Evolutionary conservation across 2,888 invertebrate genomes (phyloP), one percentile per base, ranked within the genome.

Genomic region (Caenorhabditis becei): DNA sequence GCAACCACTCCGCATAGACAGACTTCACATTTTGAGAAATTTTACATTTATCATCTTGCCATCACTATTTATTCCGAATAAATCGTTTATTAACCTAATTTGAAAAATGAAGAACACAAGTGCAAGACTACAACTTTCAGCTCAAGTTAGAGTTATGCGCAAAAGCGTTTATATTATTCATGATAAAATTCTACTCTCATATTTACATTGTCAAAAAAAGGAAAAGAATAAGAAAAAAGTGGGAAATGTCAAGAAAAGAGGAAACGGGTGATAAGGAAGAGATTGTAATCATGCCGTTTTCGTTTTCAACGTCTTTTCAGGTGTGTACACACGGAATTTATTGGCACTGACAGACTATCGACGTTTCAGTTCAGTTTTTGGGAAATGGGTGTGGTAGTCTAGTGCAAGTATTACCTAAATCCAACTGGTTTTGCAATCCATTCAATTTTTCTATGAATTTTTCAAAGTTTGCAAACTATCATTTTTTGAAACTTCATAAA

Each of bases 1-100:
- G 66, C 18, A 11, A 7, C 18, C 23, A 8, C 66, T 75, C 75
- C 75, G 54, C 41, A 75, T 75, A 75, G 66, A 75, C 66, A 58
- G 32, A 66, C 61, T 41, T 47, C 28, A 26, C 24, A 3, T 37
- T 41, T 49, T 28, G 32, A 75, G 20, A 37, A 56, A n/a, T 49
- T 72, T 59, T 75, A 44, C 75, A 75, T 75, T 75, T 66, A 75
- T 75, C 75, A 66, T 75, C 75, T 75, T 75, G 75, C 75, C 75
- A 66, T 66, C 32, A 51, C 24, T 75, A 75, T 75, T 75, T 75
- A 75, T 75, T 75, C 75, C 58, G 32, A 75, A 75, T 75, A 67
- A 75, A 75, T n/a, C 44, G 53, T 20, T 49, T 66, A 66, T 74
- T 28, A 53, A 67, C 20, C 53, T 54, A 41, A 23, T 44, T 24